Percentiles rank a stretch among this genome's conserved stretches.
Evolutionary conservation across 2,888 invertebrate genomes (phyloP).

Genomic region (Temnothorax rugatulus): DNA sequence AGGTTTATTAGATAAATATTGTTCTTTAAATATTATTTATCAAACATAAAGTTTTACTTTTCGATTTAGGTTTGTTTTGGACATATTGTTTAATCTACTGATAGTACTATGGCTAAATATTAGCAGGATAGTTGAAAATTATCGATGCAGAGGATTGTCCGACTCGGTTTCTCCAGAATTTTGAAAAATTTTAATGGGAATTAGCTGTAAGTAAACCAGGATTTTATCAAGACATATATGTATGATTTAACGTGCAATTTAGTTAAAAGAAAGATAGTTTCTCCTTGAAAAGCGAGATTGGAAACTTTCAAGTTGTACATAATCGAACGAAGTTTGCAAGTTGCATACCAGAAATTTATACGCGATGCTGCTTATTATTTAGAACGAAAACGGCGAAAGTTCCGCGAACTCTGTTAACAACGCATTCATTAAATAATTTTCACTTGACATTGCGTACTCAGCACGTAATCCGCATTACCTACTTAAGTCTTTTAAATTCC

Average conservation of each 20-base stretch:
- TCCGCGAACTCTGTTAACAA: constrained; percentile 9
- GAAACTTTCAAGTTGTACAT: background rate
- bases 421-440: constrained; percentile 30
- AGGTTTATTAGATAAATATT: background rate
- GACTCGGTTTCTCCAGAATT: background rate
- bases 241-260: background rate
- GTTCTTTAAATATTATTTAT: background rate
- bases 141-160: background rate
- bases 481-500: background rate
- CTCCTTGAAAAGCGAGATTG: background rate
- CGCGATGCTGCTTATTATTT: background rate
- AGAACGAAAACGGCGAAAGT: constrained; percentile 26
- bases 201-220: background rate
- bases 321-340: background rate
- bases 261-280: background rate
- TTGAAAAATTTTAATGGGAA: background rate
- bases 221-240: background rate
- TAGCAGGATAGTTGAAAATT: background rate
- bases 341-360: constrained; percentile 4
- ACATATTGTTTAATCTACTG: background rate
- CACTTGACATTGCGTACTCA: background rate
- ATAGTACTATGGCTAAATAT: background rate
- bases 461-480: background rate
- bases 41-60: background rate
- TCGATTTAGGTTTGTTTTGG: background rate